Evolutionary conservation across 2,113 vertebrate genomes (phyloP), one percentile per base, ranked within the genome.

Genomic region (Pampusana beccarii): DNA sequence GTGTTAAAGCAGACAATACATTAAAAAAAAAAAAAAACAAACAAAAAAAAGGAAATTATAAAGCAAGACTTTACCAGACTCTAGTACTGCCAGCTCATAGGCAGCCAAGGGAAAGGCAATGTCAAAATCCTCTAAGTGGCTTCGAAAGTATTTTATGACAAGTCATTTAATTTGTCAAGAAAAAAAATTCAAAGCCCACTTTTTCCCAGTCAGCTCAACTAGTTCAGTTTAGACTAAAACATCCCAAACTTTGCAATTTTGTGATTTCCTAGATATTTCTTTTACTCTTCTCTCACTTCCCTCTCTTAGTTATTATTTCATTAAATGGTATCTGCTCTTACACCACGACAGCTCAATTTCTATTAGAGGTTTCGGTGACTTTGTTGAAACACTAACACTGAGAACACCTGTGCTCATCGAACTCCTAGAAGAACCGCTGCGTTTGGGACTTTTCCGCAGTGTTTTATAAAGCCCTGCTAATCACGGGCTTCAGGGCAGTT

Each of bases 391-490:
- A 31, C 18, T 9, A 66, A 50, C 25, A 67, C 17, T 9, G 3
- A 71, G 40, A 25, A 61, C 4, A 3, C 26, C n/a, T 38, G 10
- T 4, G 24, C 24, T 78, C 11, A 5, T 1, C 2, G 2, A 44
- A 29, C 33, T 64, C 64, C 69, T 34, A 24, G 23, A 60, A 34
- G 19, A 44, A 29, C 14, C 19, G 10, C 46, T 23, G 16, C 7
- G n/a, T n/a, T 38, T 53, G 57, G 75, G n/a, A 13, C 53, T 54
- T 11, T 48, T 57, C n/a, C 0, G 0, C 31, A 54, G 48, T 34
- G 10, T 3, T 64, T 31, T 15, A 34, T n/a, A 23, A 2, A 50
- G n/a, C 54, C 36, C 15, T 1, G 54, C 34, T 28, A 67, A 62
- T 57, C 16, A 7, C 1, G 28, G 50, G 48, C 33, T 65, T 40